Percentiles rank a stretch among this genome's conserved stretches.
Conservation (phyloP, 2,888 invertebrate species). For the Pollenia angustigena region DNA sequence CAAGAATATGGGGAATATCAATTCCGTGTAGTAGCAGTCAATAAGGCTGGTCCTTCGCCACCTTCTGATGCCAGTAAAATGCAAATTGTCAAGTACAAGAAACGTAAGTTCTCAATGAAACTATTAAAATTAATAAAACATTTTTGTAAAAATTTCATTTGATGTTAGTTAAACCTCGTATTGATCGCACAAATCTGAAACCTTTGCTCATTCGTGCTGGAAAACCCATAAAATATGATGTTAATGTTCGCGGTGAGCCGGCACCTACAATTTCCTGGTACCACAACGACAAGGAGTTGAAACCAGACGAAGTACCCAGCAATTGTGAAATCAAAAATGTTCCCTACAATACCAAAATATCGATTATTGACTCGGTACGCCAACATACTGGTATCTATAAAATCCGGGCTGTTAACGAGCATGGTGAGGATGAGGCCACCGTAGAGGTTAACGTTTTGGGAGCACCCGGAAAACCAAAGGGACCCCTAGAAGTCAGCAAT, state of each 20-base stretch:
- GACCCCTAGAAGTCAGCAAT: constrained; percentile 94
- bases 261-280: constrained; percentile 97
- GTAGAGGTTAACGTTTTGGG: constrained; percentile 95
- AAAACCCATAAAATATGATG: constrained; percentile 95
- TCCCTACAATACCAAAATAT: constrained; percentile 95
- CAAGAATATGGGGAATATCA: constrained; percentile 96
- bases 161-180: constrained; percentile 95
- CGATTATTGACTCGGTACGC: constrained; percentile 90
- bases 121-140: background rate
- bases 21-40: constrained; percentile 95
- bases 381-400: constrained; percentile 96
- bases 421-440: constrained; percentile 96
- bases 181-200: constrained; percentile 97
- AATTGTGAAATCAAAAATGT: constrained; percentile 92
- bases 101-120: constrained; percentile 87
- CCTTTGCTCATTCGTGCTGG: constrained; percentile 95
- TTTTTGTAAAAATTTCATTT: background rate
- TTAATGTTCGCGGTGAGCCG: constrained; percentile 98
- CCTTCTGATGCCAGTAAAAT: constrained; percentile 95
- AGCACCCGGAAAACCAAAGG: constrained; percentile 93
- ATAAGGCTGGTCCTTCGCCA: constrained; percentile 95
- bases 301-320: constrained; percentile 86
- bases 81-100: constrained; percentile 94
- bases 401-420: constrained; percentile 94
- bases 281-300: constrained; percentile 91